Evolutionary conservation across 1,140 invertebrate species (phyloP), one percentile per base, ranked within the genome.

Genomic region (Listronotus bonariensis): DNA sequence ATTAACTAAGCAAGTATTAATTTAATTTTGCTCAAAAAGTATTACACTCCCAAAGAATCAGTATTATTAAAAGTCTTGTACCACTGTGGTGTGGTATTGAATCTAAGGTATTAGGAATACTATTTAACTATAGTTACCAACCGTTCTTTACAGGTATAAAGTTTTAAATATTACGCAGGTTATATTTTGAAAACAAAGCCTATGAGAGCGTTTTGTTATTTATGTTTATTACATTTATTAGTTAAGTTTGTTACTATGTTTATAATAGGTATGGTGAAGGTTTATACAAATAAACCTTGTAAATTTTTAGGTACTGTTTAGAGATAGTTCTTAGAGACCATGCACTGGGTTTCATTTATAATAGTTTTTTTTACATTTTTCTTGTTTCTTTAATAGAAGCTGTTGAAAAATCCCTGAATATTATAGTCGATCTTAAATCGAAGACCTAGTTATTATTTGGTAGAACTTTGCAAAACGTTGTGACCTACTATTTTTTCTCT

Each of bases 231-330:
- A 11, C 32, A 43, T 7, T 49, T 61, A 52, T n/a, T 43, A 17
- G 12, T 52, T 61, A 40, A 43, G 14, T 36, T 18, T 45, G 26
- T 20, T n/a, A 34, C 8, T 17, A 15, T 38, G 14, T 40, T 18
- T 42, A 40, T 12, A 42, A 18, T 15, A n/a, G 34, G 18, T 49
- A 34, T 10, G 34, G 26, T 32, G 7, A 55, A 63, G 60, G 32
- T 63, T 63, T 63, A 55, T 63, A 63, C 52, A 63, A 15, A 63
- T 63, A 63, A 63, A 63, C 43, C 60, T 63, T 55, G 20, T 15
- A 6, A 38, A n/a, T 8, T 17, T 40, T n/a, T 11, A n/a, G 11
- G 6, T 20, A 11, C 15, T 51, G 6, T 12, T 32, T 46, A 15
- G 17, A 6, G 15, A 7, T 46, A 46, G 17, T 3, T 48, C 15